Evolutionary conservation across 2,113 vertebrate genomes (phyloP).

Genomic region (Micronisus gabar): DNA sequence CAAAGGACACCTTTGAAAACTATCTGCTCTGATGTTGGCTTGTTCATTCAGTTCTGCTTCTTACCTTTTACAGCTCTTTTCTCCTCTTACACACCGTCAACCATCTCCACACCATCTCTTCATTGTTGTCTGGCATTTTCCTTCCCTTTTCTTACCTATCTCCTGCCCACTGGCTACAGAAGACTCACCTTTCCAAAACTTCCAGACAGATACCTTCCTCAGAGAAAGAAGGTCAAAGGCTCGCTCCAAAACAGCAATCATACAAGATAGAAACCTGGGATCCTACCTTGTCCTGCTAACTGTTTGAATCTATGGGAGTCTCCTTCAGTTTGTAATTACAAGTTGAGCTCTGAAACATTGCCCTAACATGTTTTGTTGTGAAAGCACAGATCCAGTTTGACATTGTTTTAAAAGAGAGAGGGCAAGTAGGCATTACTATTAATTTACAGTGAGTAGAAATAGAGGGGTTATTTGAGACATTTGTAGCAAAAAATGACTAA

Average conservation of each 20-base stretch:
- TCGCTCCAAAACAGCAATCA: not conserved
- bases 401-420: conserved; percentile 24
- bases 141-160: not conserved
- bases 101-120: not conserved
- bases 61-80: not conserved
- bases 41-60: not conserved
- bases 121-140: not conserved
- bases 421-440: not conserved
- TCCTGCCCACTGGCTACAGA: not conserved
- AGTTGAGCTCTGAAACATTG: conserved; percentile 41
- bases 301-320: conserved; percentile 57
- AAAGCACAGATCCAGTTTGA: conserved; percentile 47
- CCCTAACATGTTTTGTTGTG: conserved; percentile 53
- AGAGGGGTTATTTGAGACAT: not conserved
- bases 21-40: not conserved
- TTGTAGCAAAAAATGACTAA: not conserved
- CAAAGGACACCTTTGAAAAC: not conserved
- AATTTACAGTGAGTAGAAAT: not conserved
- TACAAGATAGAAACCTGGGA: not conserved
- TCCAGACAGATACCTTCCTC: not conserved
- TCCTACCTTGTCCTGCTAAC: conserved; percentile 16
- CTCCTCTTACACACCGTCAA: not conserved
- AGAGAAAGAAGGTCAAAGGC: not conserved
- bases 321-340: conserved; percentile 55
- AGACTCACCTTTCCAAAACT: not conserved